Percentiles rank a stretch among this genome's conserved stretches.
Conservation (phyloP, 2,797 vertebrate genomes). For the Melanotaenia pygmaea region DNA sequence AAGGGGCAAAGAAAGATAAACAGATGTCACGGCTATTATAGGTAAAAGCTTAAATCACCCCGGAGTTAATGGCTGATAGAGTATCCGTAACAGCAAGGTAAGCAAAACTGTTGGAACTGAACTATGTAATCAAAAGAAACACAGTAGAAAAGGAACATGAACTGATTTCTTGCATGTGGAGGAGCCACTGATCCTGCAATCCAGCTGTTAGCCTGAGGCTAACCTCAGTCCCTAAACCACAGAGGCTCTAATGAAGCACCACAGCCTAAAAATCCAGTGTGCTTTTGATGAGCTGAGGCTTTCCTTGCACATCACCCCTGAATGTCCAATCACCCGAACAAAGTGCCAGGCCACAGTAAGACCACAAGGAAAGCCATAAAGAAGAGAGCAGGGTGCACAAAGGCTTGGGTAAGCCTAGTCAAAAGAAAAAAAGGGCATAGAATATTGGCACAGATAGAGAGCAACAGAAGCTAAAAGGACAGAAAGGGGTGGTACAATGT, state of each 20-base stretch:
- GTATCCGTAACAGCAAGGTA: conserved; percentile 35
- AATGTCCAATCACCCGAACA: conserved; percentile 70
- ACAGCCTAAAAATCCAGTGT: conserved; percentile 50
- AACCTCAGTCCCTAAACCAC: conserved; percentile 65
- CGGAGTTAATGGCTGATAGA: conserved; percentile 37
- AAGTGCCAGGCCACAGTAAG: conserved; percentile 68
- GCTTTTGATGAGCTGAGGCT: conserved; percentile 69
- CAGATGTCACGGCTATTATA: conserved; percentile 56
- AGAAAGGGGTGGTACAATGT: conserved; percentile 4
- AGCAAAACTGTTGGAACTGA: conserved; percentile 33
- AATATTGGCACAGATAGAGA: conserved; percentile 33
- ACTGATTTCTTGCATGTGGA: conserved; percentile 44
- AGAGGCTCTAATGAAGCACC: conserved; percentile 67
- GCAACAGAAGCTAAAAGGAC: conserved; percentile 9
- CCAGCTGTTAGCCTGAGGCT: conserved; percentile 64
- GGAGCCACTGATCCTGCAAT: conserved; percentile 64
- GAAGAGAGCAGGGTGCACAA: conserved; percentile 11
- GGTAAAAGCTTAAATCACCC: conserved; percentile 48
- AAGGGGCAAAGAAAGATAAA: conserved; percentile 67
- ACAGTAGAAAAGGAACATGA: conserved; percentile 35
- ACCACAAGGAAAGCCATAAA: conserved; percentile 52
- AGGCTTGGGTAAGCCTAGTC: conserved; percentile 55
- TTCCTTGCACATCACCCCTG: conserved; percentile 70
- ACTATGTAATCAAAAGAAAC: conserved; percentile 23
- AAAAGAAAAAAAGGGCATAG: conserved; percentile 61